Evolutionary conservation across 2,113 vertebrate species (phyloP), one percentile per base, ranked within the genome.

Genomic region (Chionis minor): DNA sequence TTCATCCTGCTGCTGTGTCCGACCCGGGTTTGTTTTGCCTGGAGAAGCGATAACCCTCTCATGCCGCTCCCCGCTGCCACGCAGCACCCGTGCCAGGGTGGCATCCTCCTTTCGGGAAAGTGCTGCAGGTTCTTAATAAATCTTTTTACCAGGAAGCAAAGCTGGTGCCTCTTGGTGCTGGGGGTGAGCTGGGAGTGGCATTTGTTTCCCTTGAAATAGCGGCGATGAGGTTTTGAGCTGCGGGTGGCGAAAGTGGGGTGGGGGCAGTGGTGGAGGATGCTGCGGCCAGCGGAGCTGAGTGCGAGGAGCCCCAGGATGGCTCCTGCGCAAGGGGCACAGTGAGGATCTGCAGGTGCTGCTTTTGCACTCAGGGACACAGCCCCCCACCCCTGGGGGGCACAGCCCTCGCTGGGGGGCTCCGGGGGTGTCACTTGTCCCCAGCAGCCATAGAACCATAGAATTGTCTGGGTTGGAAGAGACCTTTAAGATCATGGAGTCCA

Each of bases 51-150:
- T 86, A 86, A 91, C 69, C 15, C 10, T 67, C 38, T 55, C 14
- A 3, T 26, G 40, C 14, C 0, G 2, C 45, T 77, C 44, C 63
- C n/a, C 1, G 2, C 75, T 11, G 12, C 55, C 2, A 2, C 0
- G 1, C 47, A 58, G 73, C 0, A 1, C 79, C 69, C 2, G 2
- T 75, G 65, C 81, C 45, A n/a, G 33, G 35, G 58, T 22, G 3
- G 61, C 67, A 67, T 55, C 70, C 62, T 84, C 86, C 74, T 88
- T 80, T 85, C 2, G 30, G 63, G 51, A 17, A 61, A 55, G 67
- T 78, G 54, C 78, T 91, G 40, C 35, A 63, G 35, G 19, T 91
- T 94, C 88, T 96, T 91, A 97, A 97, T 97, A 97, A 97, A 97
- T 88, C 83, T 95, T 96, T 96, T 94, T 95, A 92, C 35, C 47